Evolutionary conservation across 2,113 vertebrate genomes (phyloP).

Genomic region (Pao palembangensis): DNA sequence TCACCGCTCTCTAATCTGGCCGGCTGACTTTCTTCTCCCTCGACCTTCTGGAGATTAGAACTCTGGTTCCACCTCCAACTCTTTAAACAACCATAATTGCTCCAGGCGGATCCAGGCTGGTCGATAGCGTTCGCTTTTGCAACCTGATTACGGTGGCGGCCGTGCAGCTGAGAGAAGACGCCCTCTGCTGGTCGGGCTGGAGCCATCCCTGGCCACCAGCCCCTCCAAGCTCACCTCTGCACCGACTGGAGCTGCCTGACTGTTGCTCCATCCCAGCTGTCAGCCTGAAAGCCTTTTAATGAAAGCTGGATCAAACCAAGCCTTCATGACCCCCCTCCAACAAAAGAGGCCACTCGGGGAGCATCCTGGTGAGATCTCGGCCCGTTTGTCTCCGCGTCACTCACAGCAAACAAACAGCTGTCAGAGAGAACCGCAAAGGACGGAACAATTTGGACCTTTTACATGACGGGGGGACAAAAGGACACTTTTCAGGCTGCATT

Average conservation of each 20-base stretch:
- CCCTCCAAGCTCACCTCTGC: conserved; percentile 20
- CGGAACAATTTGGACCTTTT: neutral
- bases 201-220: conserved; percentile 27
- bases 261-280: conserved; percentile 18
- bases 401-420: conserved; percentile 40
- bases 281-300: conserved; percentile 44
- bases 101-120: conserved; percentile 2
- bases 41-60: conserved; percentile 23
- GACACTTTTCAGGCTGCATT: neutral
- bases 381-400: conserved; percentile 29
- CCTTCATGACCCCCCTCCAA: conserved; percentile 17
- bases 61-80: conserved; percentile 21
- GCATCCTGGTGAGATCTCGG: conserved; percentile 57
- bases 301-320: conserved; percentile 45
- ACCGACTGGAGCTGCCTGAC: neutral
- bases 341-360: conserved; percentile 41
- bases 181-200: conserved; percentile 10
- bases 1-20: conserved; percentile 33
- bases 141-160: conserved; percentile 15
- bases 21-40: neutral
- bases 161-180: neutral
- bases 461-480: too few relatives aligned
- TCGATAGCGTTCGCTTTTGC: conserved; percentile 20
- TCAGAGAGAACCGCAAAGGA: neutral
- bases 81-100: conserved; percentile 21